These are phyloP conservation scores for Alectoris magna DNA, from an alignment of 2,797 vertebrate species.

Conservation along the genomic window DNA sequence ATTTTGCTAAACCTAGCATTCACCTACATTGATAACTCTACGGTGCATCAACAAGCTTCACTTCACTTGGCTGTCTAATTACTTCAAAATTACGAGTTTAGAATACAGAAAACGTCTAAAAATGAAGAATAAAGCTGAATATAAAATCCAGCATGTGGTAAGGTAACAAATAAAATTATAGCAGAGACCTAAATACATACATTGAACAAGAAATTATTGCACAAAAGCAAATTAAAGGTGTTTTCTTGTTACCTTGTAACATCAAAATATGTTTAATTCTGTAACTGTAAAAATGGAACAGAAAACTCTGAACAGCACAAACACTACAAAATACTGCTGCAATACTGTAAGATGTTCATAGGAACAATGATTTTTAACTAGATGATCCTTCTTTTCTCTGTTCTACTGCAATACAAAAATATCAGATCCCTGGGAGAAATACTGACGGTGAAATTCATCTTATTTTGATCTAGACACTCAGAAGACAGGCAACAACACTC, in stretches of 20 bases:
- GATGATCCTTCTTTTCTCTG: neutral
- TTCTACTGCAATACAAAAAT: neutral
- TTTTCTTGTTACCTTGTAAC: neutral
- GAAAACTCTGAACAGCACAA: neutral
- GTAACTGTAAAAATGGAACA: neutral
- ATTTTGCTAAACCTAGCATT: neutral
- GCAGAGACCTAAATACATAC: fast-evolving
- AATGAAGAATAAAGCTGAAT: neutral
- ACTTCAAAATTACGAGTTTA: neutral
- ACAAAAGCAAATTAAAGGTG: neutral
- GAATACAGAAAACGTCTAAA: neutral
- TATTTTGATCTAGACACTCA: neutral
- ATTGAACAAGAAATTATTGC: neutral
- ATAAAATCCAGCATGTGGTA: neutral
- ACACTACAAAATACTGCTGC: neutral
- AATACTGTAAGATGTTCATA: neutral
- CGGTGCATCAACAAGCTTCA: neutral
- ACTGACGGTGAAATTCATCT: neutral
- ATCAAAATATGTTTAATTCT: neutral
- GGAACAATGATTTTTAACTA: neutral
- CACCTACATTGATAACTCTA: neutral
- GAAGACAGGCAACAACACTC: neutral
- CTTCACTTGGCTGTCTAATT: neutral
- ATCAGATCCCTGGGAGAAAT: neutral
- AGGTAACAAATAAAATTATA: neutral